Evolutionary conservation across 2,888 invertebrate species (phyloP), one percentile per base, ranked within the genome.

Genomic region (Heterodera filipjevi): DNA sequence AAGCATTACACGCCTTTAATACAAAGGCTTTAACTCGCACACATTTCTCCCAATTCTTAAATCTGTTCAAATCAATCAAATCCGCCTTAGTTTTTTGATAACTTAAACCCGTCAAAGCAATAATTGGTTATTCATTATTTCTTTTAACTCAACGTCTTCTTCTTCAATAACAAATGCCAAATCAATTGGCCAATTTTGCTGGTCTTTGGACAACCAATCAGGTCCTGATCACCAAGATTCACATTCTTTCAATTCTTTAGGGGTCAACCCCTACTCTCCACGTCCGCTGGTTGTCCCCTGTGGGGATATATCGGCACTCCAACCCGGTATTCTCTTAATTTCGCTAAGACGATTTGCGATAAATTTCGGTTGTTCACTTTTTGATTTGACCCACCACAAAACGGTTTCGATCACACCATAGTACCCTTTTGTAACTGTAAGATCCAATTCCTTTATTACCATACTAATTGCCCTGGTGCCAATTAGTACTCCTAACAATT

Each of bases 181-280:
- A 0, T 22, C n/a, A 6, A 59, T 59, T n/a, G 76, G 76, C 76
- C 76, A 76, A 5, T 6, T n/a, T 8, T 12, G 10, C 2, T 12
- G 16, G 10, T 27, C 14, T 19, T 32, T 16, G 1, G 0, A 1
- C 19, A 76, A 14, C 76, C 76, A 76, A 2, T 14, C 16, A 2
- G 79, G 79, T 3, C 79, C 79, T 2, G 46, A 10, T 44, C 66
- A 79, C 79, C 79, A 79, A 1, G 79, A 22, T 8, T 27, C 30
- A 3, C 1, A 8, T 0, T 10, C 12, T 8, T 1, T n/a, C 32
- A 79, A 19, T 22, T 79, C 75, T 6, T 35, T 1, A 3, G 49
- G 39, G 12, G 64, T n/a, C 53, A 49, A 3, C 79, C 79, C 2
- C 79, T 30, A 0, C 39, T 53, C 3, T 46, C 79, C 0, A 79